phyloP scores from a whole-genome alignment of 2,888 invertebrate species.

The Hypselothyrea guttata region DNA sequence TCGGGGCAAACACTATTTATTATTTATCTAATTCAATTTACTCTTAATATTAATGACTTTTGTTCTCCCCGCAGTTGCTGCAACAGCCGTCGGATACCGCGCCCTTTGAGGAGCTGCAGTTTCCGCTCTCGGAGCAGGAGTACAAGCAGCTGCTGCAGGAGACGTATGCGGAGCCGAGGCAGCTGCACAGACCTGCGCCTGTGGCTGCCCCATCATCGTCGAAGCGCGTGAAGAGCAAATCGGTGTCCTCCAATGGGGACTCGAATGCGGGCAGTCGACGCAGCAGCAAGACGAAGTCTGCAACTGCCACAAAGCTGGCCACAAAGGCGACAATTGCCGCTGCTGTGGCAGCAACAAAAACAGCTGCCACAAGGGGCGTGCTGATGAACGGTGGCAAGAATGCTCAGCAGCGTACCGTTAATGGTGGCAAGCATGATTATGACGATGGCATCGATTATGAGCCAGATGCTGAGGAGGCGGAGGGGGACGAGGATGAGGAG shows the following conservation, averaged over 20 bases:
- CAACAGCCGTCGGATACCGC: slow-evolving; percentile 86
- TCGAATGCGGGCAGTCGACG: slow-evolving; percentile 48
- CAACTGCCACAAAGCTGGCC: slow-evolving; percentile 30
- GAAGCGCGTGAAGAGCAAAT: slow-evolving; percentile 66
- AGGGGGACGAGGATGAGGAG: slow-evolving; percentile 59
- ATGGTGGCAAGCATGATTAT: slow-evolving; percentile 22
- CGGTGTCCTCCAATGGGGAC: slow-evolving; percentile 60
- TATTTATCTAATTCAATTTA: background rate
- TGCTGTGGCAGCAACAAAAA: background rate
- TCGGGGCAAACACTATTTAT: too few relatives aligned
- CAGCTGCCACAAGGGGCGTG: background rate
- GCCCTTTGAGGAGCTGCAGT: slow-evolving; percentile 87
- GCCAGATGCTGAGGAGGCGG: slow-evolving; percentile 55
- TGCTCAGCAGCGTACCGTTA: background rate
- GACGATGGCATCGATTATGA: slow-evolving; percentile 45
- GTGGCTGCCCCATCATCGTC: background rate
- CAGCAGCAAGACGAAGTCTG: slow-evolving; percentile 55
- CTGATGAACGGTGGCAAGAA: slow-evolving; percentile 18
- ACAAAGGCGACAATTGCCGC: slow-evolving; percentile 8
- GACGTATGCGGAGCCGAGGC: slow-evolving; percentile 40
- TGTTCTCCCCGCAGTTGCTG: slow-evolving; percentile 9
- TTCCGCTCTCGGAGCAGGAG: slow-evolving; percentile 88
- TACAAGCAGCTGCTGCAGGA: slow-evolving; percentile 86
- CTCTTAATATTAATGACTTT: background rate
- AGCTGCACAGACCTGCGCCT: background rate